Conservation (phyloP, 2,888 invertebrate species). For the Actias luna region DNA sequence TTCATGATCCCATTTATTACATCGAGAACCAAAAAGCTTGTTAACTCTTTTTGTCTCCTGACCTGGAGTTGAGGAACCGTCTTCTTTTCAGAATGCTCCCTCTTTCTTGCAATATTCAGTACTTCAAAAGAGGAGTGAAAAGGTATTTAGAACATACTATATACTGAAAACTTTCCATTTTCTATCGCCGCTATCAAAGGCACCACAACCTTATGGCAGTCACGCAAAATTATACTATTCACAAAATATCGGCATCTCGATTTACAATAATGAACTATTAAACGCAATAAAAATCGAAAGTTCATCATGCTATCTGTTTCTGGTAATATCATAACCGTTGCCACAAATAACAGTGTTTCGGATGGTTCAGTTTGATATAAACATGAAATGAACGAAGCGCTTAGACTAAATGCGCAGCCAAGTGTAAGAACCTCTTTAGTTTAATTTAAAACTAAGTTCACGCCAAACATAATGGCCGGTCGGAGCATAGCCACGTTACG, state of each 20-base stretch:
- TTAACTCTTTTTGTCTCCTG: no score
- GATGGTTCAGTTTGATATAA: not conserved
- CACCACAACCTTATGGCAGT: constrained; percentile 10
- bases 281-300: constrained; percentile 24
- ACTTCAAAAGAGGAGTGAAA: no score
- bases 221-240: constrained; percentile 20
- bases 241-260: constrained; percentile 18
- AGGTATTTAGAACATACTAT: no score
- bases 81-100: no score
- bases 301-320: constrained; percentile 14
- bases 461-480: no score
- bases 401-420: not conserved
- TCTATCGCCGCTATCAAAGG: not conserved
- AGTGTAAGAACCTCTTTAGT: not conserved
- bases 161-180: not conserved
- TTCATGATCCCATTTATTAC: no score
- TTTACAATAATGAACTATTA: constrained; percentile 19
- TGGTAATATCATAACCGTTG: not conserved
- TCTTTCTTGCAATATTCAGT: no score
- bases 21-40: no score
- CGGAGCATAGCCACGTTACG: no score
- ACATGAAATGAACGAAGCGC: not conserved
- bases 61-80: no score
- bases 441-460: no score
- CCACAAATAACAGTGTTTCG: not conserved